Conservation (phyloP, 2,888 invertebrate species). For the Andrena praecox region DNA sequence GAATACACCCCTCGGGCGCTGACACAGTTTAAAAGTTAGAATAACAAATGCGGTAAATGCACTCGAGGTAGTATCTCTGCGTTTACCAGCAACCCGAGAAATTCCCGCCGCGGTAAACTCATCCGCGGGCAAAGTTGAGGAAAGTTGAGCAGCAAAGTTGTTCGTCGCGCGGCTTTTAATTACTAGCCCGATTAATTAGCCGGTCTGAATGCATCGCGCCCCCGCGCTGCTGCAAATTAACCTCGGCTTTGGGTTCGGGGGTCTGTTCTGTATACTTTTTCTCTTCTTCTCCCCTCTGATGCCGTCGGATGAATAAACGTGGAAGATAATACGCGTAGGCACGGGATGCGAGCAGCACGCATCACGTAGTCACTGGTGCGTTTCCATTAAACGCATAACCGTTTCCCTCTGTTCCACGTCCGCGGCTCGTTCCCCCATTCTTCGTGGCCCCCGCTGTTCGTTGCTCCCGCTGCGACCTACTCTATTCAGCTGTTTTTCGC, state of each 20-base stretch:
- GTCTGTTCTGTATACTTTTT: constrained; percentile 1
- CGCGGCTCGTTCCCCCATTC: constrained; percentile 29
- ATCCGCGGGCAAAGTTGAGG: neutral
- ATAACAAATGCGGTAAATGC: neutral
- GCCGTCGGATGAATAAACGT: constrained; percentile 65
- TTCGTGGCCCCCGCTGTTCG: constrained; percentile 25
- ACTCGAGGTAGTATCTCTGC: neutral
- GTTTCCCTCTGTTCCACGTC: constrained; percentile 30
- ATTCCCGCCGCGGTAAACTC: neutral
- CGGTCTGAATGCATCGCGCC: constrained; percentile 45
- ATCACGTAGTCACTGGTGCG: constrained; percentile 13
- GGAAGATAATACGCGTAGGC: constrained; percentile 52
- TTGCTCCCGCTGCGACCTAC: constrained; percentile 51
- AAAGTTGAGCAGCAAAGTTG: constrained; percentile 17
- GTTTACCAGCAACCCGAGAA: neutral
- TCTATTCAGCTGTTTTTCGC: constrained; percentile 49
- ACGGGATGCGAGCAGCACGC: constrained; percentile 34
- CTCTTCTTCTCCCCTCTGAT: constrained; percentile 25
- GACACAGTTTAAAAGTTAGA: constrained; percentile 22
- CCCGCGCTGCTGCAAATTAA: constrained; percentile 55
- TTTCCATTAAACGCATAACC: constrained; percentile 56
- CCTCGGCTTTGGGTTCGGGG: constrained; percentile 4
- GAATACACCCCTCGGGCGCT: neutral
- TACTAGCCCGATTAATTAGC: constrained; percentile 72
- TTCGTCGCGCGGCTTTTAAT: constrained; percentile 55